phyloP scores from a whole-genome alignment of 2,113 vertebrate species.

The Pseudois nayaur region DNA sequence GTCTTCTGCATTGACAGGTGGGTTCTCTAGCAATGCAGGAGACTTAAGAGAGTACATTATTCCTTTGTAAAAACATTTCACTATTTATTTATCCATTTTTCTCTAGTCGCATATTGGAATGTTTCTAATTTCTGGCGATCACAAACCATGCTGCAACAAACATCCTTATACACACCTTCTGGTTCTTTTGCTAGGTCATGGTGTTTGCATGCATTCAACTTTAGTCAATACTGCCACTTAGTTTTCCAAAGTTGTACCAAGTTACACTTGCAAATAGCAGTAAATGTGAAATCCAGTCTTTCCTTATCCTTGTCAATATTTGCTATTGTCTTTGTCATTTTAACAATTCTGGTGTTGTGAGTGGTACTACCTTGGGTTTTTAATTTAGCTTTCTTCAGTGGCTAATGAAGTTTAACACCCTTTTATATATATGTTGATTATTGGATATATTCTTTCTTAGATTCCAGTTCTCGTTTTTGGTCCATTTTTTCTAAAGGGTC shows the following conservation, averaged over 20 bases:
- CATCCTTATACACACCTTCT: not conserved
- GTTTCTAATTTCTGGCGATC: not conserved
- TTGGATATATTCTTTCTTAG: not conserved
- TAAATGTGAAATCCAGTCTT: not conserved
- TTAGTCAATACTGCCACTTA: not conserved
- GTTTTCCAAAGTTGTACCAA: not conserved
- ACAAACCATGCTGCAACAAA: not conserved
- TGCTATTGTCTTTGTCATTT: not conserved
- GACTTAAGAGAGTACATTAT: not conserved
- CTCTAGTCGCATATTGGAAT: not conserved
- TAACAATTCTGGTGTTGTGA: not conserved
- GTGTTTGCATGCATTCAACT: not conserved
- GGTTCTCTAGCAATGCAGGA: not conserved
- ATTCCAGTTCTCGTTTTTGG: not conserved
- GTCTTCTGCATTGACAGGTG: not conserved
- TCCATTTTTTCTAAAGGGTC: not conserved
- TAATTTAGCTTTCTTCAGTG: not conserved
- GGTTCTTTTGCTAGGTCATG: not conserved
- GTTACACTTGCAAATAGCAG: not conserved
- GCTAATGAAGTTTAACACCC: not conserved
- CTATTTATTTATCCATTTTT: not conserved
- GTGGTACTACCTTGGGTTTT: not conserved
- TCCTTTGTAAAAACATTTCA: not conserved
- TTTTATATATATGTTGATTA: not conserved
- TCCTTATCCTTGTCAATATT: not conserved